Base-by-base conservation (phyloP, 1,140 invertebrate genomes). In the Zaprionus africanus region DNA sequence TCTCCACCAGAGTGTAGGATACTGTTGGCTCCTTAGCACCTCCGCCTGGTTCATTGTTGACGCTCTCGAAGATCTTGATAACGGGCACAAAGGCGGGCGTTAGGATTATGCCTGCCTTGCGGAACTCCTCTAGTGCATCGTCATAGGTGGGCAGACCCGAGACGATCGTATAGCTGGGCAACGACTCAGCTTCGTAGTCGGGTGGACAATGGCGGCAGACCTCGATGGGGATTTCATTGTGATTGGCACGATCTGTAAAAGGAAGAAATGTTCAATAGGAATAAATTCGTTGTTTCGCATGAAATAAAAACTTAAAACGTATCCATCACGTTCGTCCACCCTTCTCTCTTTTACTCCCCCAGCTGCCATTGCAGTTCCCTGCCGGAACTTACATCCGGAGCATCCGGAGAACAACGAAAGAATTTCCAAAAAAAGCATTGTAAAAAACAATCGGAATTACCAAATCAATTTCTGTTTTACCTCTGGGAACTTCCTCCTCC, bases 81-180 rank as follows among this genome's bases (percentile, higher is more conserved):
- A 92, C 74, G 5, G 92, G 91, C 63, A 92, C 78, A n/a, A 81
- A 56, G 7, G 85, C 38, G 1, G 91, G 87, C 1, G 90, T 78
- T 0, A 92, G 71, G 53, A 92, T 92, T 5, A 92, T 92, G 63
- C 90, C 92, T 0, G 91, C 90, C 60, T 92, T 92, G 0, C 92
- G 92, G 76, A 94, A 92, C 78, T 94, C 94, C 74, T 94, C 93
- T 9, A 95, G 81, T 3, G 95, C 95, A 77, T 95, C 94, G 31
- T 95, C 94, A 78, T 95, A 95, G 12, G 93, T 94, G 6, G 95
- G 95, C 51, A 95, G 80, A 6, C 95, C 95, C 6, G 95, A 95
- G 12, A 94, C 95, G 51, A 95, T 93, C 0, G 94, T 95, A 82
- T 95, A 95, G 57, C 94, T 95, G 2, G 95, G 95, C 57, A 95